Evolutionary conservation across 2,113 vertebrate genomes (phyloP), one percentile per base, ranked within the genome.

Genomic region (Nothocercus nigrocapillus): DNA sequence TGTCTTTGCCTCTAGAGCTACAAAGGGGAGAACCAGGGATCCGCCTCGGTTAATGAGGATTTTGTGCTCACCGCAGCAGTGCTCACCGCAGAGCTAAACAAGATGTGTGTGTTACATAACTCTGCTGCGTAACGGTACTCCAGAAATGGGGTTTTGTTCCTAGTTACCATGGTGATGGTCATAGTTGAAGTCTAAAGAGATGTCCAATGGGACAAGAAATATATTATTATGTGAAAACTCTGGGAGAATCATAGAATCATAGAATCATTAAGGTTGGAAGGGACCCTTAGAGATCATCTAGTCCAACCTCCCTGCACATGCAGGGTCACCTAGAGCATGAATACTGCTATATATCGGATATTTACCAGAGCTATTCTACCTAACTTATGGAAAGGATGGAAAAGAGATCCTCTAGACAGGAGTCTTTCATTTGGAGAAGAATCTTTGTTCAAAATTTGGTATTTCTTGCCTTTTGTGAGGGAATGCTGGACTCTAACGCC

Each of bases 81-180:
- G 4, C 70, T 84, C 40, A 22, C 32, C 34, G 5, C 58, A 68
- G 77, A 94, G 72, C 47, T 63, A 75, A 83, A 82, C 30, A 53
- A 85, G 82, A 82, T 75, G 34, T 49, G 66, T 58, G 14, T 9
- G 5, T 89, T 94, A 85, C 72, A 69, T 82, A 91, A 88, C 1
- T 3, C 38, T 70, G 87, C 78, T 70, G 68, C 67, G 74, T 63
- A 94, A 74, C 17, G 17, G n/a, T 86, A 68, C 47, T 3, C 2
- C 74, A 91, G 49, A 85, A 91, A 87, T 45, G 18, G 18, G 13
- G 3, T 69, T 90, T 47, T 22, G 13, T 80, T 64, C 54, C 56
- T 19, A 59, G 92, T 96, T 95, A 77, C 95, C 83, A 93, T 96
- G 88, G 95, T 3, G 12, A 97, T 86, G 49, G 72, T 66, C 82